Evolutionary conservation across 2,113 vertebrate species (phyloP).

Genomic region (Pachycephala philippinensis): DNA sequence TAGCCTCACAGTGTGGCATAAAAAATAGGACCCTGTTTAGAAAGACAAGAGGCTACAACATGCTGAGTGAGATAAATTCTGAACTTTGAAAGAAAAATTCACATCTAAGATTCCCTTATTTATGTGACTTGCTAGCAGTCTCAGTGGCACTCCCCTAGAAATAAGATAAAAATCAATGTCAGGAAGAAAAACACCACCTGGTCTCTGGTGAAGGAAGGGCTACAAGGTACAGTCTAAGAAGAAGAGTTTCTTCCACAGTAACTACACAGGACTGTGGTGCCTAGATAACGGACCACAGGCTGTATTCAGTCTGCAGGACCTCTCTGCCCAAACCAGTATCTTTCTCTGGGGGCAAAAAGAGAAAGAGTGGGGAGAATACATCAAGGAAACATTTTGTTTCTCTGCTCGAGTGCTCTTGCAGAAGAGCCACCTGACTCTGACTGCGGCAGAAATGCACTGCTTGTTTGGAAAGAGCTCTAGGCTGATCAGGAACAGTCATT

Average conservation of each 20-base stretch:
- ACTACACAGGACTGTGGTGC: neutral
- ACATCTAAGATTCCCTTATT: neutral
- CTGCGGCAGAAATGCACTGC: neutral
- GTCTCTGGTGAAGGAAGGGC: neutral
- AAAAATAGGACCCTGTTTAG: slow-evolving; percentile 39
- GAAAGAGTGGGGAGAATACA: neutral
- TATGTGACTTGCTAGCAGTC: neutral
- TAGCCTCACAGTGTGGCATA: slow-evolving; percentile 42
- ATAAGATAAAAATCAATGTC: neutral
- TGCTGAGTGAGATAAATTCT: neutral
- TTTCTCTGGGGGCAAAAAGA: neutral
- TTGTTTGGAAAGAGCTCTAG: neutral
- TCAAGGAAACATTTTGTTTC: neutral
- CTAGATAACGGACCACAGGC: neutral
- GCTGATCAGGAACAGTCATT: neutral
- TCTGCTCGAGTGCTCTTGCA: neutral
- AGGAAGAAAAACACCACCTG: neutral
- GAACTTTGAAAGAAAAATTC: neutral
- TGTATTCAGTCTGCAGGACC: neutral
- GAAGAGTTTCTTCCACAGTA: neutral
- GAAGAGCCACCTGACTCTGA: neutral
- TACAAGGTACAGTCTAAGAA: neutral
- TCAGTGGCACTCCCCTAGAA: neutral
- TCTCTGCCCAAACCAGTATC: neutral
- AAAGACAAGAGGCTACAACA: neutral